A percentile compares a stretch with the other conserved stretches of the same genome.
These are phyloP conservation scores for Vollenhovia emeryi DNA, from an alignment of 1,140 invertebrate species.

Conservation along the genomic window DNA sequence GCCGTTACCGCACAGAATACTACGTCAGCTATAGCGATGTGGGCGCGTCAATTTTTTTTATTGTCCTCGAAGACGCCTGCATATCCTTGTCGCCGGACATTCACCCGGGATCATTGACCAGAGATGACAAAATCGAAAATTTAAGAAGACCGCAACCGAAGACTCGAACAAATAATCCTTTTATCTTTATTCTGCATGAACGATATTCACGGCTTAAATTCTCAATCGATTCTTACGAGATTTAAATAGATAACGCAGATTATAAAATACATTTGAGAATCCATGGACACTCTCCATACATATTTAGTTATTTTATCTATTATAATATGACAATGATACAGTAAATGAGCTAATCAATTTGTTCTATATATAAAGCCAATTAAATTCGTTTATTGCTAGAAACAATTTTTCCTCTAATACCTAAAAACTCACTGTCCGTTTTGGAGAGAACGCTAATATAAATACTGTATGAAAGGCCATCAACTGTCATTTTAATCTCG, in stretches of 20 bases:
- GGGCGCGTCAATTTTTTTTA: conserved; percentile 17
- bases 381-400: background rate
- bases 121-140: conserved; percentile 11
- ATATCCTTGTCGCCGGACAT: conserved; percentile 13
- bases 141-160: background rate
- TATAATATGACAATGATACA: background rate
- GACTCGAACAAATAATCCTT: background rate
- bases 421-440: background rate
- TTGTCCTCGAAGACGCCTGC: conserved; percentile 3
- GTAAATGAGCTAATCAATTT: background rate
- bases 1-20: background rate
- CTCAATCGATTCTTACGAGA: background rate
- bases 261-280: background rate
- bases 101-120: conserved; percentile 36
- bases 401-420: background rate
- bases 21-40: conserved; percentile 1
- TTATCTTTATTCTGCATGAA: background rate
- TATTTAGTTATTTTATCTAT: background rate
- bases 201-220: background rate
- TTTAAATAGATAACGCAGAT: background rate
- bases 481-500: background rate
- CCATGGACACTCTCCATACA: background rate
- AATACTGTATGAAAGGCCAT: background rate
- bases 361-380: background rate
- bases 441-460: background rate